Percentiles rank a stretch among this genome's conserved stretches.
phyloP scores from a whole-genome alignment of 2,888 invertebrate species.

The Polylopha cassiicola region DNA sequence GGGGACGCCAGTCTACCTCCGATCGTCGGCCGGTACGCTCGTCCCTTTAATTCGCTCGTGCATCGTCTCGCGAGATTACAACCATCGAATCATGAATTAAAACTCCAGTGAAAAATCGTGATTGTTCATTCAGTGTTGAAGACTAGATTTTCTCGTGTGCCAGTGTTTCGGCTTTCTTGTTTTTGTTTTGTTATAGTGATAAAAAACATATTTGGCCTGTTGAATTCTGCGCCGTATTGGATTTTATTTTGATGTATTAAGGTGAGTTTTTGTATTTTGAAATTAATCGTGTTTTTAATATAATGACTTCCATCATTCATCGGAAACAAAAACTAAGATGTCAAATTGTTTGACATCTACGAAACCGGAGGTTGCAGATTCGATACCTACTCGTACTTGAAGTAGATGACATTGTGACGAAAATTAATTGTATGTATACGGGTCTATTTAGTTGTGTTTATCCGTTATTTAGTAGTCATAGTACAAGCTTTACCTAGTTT shows the following conservation, averaged over 20 bases:
- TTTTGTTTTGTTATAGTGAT: slow-evolving; percentile 1
- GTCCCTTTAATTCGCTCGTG: slow-evolving; percentile 22
- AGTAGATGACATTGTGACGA: no score
- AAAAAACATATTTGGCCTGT: slow-evolving; percentile 11
- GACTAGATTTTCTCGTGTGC: no score
- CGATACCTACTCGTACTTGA: no score
- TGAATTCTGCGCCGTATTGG: slow-evolving; percentile 15
- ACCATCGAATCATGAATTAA: slow-evolving; percentile 34
- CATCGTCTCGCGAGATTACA: slow-evolving; percentile 29
- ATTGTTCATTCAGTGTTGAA: slow-evolving; percentile 8
- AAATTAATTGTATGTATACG: no score
- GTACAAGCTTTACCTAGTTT: no score
- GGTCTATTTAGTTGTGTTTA: no score
- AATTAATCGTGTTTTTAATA: no score
- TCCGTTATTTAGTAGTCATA: no score
- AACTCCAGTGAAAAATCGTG: slow-evolving; percentile 19
- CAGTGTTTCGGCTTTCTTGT: slow-evolving; percentile 7
- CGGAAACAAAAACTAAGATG: no score
- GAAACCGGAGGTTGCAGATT: no score
- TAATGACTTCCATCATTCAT: no score
- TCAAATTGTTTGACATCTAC: no score
- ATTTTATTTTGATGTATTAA: slow-evolving; percentile 2
- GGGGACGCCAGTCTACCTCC: slow-evolving; percentile 49
- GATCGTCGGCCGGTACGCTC: slow-evolving; percentile 26
- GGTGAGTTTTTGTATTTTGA: slow-evolving; percentile 12